These are phyloP conservation scores for Loris lydekkerianus DNA, from an alignment of 2,797 vertebrate genomes.

Conservation along the genomic window DNA sequence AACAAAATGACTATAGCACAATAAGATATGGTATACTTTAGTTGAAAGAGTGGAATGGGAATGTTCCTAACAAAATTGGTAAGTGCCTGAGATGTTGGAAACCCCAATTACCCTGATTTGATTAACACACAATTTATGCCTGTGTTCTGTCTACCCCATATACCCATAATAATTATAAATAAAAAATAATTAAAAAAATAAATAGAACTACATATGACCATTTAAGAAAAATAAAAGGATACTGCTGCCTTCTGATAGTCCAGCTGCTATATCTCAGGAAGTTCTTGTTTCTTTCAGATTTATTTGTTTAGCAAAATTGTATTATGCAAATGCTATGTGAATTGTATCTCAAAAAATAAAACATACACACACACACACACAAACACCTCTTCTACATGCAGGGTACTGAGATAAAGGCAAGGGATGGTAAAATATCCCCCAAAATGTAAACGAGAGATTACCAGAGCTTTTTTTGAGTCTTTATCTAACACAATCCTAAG, in stretches of 20 bases:
- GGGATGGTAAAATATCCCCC: not conserved
- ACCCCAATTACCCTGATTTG: not conserved
- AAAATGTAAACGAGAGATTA: not conserved
- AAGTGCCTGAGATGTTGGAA: not conserved
- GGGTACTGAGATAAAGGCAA: not conserved
- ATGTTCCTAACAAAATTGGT: not conserved
- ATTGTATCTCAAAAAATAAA: slow-evolving; percentile 29
- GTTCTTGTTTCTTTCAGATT: not conserved
- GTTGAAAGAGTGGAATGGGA: not conserved
- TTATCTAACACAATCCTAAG: not conserved
- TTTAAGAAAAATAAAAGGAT: not conserved
- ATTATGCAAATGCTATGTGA: not conserved
- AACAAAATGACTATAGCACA: not conserved
- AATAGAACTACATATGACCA: not conserved
- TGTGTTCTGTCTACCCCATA: not conserved
- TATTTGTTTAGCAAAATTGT: not conserved
- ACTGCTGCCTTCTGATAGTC: not conserved
- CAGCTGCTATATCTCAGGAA: not conserved
- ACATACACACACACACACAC: not conserved
- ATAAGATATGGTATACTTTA: not conserved
- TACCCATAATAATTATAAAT: not conserved
- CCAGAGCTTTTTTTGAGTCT: not conserved
- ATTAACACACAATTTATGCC: not conserved
- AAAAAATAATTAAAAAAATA: not conserved
- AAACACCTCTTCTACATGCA: not conserved